Conservation (phyloP, 2,113 vertebrate species). For the Psophia crepitans region DNA sequence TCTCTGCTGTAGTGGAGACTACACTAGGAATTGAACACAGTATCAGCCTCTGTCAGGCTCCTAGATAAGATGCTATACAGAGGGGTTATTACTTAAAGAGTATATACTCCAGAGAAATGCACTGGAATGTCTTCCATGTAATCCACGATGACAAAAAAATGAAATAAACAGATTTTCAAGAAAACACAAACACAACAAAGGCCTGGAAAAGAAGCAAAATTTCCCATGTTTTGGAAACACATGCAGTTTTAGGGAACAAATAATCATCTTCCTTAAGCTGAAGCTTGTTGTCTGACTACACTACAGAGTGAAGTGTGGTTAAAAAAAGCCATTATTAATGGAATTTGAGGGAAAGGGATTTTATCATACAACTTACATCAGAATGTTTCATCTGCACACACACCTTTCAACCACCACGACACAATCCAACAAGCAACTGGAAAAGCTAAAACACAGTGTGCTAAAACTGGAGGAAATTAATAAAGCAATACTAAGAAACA, state of each 20-base stretch:
- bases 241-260: neutral
- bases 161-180: neutral
- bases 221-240: neutral
- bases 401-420: neutral
- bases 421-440: neutral
- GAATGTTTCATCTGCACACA: neutral
- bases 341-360: neutral
- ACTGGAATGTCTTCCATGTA: neutral
- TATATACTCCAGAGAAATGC: neutral
- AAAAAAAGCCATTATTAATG: neutral
- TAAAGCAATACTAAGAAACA: neutral
- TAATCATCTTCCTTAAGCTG: neutral
- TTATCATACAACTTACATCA: neutral
- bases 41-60: rapidly evolving
- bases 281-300: neutral
- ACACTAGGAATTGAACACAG: rapidly evolving
- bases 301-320: neutral
- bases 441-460: neutral
- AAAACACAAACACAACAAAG: neutral
- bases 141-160: neutral
- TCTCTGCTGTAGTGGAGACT: neutral
- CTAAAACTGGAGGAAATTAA: neutral
- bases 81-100: neutral
- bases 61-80: neutral
- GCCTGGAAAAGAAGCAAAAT: neutral